Conservation (phyloP, 2,888 invertebrate genomes). For the Trachelus tabidus region DNA sequence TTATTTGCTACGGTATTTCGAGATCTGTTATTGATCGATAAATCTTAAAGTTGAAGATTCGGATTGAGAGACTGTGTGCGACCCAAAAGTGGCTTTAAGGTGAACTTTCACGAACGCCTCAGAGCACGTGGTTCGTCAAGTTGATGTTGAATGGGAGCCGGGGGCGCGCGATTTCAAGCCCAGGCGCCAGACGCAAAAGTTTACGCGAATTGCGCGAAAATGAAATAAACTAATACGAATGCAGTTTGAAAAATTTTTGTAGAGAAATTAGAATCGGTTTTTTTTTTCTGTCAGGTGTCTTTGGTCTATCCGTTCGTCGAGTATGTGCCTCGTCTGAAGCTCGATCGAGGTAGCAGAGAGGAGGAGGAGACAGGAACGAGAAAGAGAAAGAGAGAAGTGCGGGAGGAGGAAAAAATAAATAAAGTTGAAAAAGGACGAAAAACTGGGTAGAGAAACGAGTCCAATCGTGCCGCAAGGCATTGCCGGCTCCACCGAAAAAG, state of each 20-base stretch:
- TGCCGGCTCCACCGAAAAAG: conserved; percentile 15
- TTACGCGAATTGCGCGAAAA: background rate
- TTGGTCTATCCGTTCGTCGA: background rate
- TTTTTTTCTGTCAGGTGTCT: background rate
- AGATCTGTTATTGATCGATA: background rate
- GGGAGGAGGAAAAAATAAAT: conserved; percentile 2
- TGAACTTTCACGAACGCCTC: background rate
- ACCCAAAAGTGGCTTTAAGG: background rate
- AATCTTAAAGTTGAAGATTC: background rate
- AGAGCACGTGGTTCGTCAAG: conserved; percentile 5
- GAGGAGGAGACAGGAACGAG: background rate
- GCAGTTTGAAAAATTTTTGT: background rate
- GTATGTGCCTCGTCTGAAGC: background rate
- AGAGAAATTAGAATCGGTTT: background rate
- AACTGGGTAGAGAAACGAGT: conserved; percentile 2
- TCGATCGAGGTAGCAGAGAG: background rate
- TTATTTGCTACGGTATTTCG: background rate
- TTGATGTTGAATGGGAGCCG: conserved; percentile 10
- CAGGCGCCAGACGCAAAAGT: background rate
- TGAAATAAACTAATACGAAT: conserved; percentile 1
- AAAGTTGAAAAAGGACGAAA: conserved; percentile 13
- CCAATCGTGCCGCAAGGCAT: conserved; percentile 4
- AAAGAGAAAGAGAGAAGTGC: background rate
- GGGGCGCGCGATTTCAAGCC: background rate
- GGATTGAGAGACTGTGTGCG: background rate